These are phyloP conservation scores for Chalcis sispes DNA, from an alignment of 2,888 invertebrate species.

Conservation along the genomic window DNA sequence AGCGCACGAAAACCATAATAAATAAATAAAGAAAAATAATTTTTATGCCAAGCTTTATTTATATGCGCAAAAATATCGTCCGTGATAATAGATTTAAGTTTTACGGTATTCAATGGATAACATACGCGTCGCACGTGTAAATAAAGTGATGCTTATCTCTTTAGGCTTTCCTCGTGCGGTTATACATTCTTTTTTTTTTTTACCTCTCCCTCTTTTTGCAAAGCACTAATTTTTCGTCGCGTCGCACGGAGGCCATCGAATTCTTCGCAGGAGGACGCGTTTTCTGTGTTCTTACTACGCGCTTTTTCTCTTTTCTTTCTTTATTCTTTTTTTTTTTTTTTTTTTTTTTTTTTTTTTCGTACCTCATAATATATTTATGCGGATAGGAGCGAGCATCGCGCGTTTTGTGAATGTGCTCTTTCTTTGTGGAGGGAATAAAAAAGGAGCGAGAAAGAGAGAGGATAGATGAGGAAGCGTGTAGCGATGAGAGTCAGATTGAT, in stretches of 20 bases:
- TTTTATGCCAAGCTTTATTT: no score
- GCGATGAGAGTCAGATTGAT: slow-evolving; percentile 52
- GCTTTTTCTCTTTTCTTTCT: no score
- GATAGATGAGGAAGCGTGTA: no score
- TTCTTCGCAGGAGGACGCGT: no score
- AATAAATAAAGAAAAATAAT: no score
- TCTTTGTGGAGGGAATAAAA: no score
- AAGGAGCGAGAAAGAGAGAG: slow-evolving; percentile 14
- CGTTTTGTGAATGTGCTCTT: no score
- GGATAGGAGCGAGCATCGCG: no score
- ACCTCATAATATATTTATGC: background rate
- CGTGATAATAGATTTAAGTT: slow-evolving; percentile 38
- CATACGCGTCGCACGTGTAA: slow-evolving; percentile 19
- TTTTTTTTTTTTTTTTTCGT: background rate
- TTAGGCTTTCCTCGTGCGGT: background rate
- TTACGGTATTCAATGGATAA: slow-evolving; percentile 33
- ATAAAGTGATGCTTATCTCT: slow-evolving; percentile 49
- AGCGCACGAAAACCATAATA: no score
- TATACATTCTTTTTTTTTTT: no score
- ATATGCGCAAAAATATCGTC: no score
- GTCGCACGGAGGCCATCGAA: slow-evolving; percentile 24
- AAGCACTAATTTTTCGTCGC: slow-evolving; percentile 44
- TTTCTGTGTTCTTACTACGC: no score
- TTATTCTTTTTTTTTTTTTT: background rate
- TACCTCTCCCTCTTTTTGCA: slow-evolving; percentile 2